Evolutionary conservation across 2,113 vertebrate species (phyloP), one percentile per base, ranked within the genome.

Genomic region (Malurus elegans): DNA sequence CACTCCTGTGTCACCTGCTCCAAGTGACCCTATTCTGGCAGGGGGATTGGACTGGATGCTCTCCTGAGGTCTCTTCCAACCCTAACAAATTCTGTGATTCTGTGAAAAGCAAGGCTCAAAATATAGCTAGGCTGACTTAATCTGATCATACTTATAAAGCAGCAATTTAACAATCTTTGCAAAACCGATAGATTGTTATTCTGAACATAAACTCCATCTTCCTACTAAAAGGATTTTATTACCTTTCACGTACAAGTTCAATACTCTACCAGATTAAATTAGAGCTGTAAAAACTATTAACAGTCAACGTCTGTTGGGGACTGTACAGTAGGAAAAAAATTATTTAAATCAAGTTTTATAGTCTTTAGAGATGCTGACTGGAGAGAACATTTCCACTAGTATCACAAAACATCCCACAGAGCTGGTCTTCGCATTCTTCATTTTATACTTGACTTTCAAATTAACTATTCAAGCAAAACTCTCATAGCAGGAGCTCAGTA

Each of bases 131-230:
- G 28, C 51, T 94, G 36, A 24, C 62, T 86, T 91, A 60, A 53
- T 84, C 90, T 64, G 60, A 83, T 67, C 91, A 71, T 56, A 10
- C 21, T 50, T 28, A 62, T 81, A 95, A 51, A 90, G 66, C 38
- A 71, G 86, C 42, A 90, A 86, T 92, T 96, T 90, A 96, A 93
- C 31, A 94, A 73, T 78, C 92, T 89, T 96, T 93, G 76, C 86
- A 96, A 96, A 97, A 94, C 32, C 24, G 71, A 96, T 65, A 97
- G 93, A 93, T 96, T 97, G 92, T 90, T 97, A 96, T 96, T 97
- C 95, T 97, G 90, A 97, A 92, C 95, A 95, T 96, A 96, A 98
- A 96, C 91, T 97, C 93, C 54, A 88, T 93, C 95, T 97, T 96
- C 82, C 81, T 96, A 83, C 90, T 94, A 95, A 97, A 96, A 95